These are phyloP conservation scores for Frieseomelitta varia DNA, from an alignment of 1,140 invertebrate genomes.

Conservation along the genomic window DNA sequence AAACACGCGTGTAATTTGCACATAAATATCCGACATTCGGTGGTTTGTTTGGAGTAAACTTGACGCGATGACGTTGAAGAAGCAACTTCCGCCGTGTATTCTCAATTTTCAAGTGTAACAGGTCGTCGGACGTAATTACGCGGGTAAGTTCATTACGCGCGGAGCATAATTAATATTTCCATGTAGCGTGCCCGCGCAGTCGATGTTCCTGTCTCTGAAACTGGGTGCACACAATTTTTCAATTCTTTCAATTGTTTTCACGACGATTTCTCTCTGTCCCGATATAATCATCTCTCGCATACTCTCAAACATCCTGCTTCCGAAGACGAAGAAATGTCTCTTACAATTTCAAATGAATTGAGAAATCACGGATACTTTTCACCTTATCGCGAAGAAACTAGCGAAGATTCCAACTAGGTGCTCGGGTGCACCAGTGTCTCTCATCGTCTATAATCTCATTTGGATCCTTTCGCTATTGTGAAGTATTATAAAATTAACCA, in stretches of 20 bases:
- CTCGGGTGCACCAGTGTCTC: neutral
- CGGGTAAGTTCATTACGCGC: slow-evolving; percentile 4
- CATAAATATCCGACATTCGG: too few relatives aligned
- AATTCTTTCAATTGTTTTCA: neutral
- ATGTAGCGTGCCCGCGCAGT: too few relatives aligned
- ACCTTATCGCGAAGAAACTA: neutral
- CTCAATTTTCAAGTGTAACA: slow-evolving; percentile 9
- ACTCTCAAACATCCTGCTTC: neutral
- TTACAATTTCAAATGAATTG: neutral
- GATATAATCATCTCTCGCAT: neutral
- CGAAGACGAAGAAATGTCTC: neutral
- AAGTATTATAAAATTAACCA: too few relatives aligned
- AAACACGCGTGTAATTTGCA: too few relatives aligned
- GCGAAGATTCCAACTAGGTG: neutral
- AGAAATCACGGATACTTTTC: neutral
- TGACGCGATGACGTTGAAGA: neutral
- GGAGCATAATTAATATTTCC: slow-evolving; percentile 21
- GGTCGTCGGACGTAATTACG: slow-evolving; percentile 20
- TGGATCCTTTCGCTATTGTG: accelerated
- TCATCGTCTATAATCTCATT: neutral
- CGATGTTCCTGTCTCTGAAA: neutral
- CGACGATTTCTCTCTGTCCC: too few relatives aligned
- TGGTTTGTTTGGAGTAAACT: neutral
- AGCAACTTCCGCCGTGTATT: neutral
- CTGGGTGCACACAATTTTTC: neutral